phyloP scores from a whole-genome alignment of 2,113 vertebrate species.

The Hippocampus mohnikei region DNA sequence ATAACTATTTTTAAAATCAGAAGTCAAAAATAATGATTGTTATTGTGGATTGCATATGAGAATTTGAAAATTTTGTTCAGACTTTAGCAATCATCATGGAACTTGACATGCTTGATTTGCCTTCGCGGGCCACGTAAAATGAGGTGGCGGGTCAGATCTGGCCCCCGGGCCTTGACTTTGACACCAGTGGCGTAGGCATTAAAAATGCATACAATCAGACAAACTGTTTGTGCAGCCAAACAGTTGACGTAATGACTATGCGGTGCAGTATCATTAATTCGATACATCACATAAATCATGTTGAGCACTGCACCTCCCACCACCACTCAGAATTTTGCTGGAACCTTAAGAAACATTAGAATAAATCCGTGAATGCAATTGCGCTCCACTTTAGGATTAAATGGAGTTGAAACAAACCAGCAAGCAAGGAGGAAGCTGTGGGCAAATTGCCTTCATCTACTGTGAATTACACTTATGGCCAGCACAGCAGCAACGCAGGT shows the following conservation, averaged over 20 bases:
- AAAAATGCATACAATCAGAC: too few species aligned
- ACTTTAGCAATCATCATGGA: too few species aligned
- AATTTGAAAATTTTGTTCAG: too few species aligned
- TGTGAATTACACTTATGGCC: background rate
- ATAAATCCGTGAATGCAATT: background rate
- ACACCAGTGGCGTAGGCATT: too few species aligned
- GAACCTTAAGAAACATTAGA: background rate
- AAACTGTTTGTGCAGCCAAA: background rate
- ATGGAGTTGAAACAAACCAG: conserved; percentile 5
- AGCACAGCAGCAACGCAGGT: background rate
- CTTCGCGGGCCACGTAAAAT: too few species aligned
- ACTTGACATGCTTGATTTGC: too few species aligned
- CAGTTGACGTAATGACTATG: background rate
- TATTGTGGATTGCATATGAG: too few species aligned
- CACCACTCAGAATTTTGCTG: background rate
- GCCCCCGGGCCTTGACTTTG: too few species aligned
- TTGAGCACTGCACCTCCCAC: background rate
- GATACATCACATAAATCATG: background rate
- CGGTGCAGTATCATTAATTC: background rate
- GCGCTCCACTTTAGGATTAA: background rate
- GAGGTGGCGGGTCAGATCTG: too few species aligned
- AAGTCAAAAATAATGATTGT: too few species aligned
- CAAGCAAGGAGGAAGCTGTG: background rate
- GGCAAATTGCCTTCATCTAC: conserved; percentile 5
- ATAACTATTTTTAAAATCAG: too few species aligned